Evolutionary conservation across 2,888 invertebrate genomes (phyloP).

Genomic region (Cybosia mesomella): DNA sequence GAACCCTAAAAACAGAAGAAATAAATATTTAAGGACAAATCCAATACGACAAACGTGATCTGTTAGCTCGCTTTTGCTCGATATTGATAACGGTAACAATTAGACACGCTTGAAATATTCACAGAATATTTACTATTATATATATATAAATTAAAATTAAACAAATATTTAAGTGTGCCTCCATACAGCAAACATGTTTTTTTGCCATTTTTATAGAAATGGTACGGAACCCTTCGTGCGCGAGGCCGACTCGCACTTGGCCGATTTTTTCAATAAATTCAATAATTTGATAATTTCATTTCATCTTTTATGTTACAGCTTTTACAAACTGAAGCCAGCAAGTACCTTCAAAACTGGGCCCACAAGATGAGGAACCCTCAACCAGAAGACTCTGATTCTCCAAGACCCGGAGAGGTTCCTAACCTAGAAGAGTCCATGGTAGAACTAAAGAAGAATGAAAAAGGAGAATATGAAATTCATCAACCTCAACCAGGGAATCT

Average conservation of each 20-base stretch:
- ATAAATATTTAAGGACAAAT: no score
- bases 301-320: conserved; percentile 56
- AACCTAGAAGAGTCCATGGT: conserved; percentile 79
- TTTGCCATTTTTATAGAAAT: neutral
- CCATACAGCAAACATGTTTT: no score
- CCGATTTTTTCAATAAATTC: no score
- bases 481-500: conserved; percentile 78
- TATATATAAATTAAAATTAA: no score
- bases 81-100: no score
- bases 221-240: neutral
- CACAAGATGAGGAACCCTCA: conserved; percentile 80
- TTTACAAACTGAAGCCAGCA: conserved; percentile 79
- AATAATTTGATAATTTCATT: neutral
- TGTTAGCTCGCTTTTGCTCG: no score
- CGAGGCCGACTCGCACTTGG: no score
- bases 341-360: conserved; percentile 89
- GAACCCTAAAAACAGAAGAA: no score
- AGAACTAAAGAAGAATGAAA: conserved; percentile 73
- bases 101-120: no score
- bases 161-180: no score
- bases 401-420: conserved; percentile 67
- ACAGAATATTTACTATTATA: no score
- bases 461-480: conserved; percentile 78
- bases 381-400: conserved; percentile 42
- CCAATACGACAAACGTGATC: no score